Base-by-base conservation (phyloP, 1,140 invertebrate species). In the Thaumetopoea pityocampa region DNA sequence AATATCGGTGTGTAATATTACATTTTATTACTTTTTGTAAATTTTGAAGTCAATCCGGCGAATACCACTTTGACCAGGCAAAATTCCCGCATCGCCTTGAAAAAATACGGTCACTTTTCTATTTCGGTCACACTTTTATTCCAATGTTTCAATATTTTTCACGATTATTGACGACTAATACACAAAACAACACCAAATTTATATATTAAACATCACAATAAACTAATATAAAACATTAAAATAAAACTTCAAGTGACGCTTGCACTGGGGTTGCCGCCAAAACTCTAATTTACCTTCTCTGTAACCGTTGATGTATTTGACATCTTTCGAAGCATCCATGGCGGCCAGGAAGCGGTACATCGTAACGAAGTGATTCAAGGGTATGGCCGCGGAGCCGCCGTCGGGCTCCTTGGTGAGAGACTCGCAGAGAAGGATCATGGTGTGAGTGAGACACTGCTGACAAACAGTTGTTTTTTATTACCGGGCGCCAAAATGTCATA, bases 361-460 rank as follows among this genome's bases (percentile, higher is more conserved):
- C 17, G 86, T 80, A 15, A 90, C 69, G 68, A 94, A 94, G 12
- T 88, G 86, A 37, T 87, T 81, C 19, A 90, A 84, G 0, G 90
- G 87, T 34, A 96, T 92, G 51, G 90, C 89, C 1, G 92, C 89
- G 2, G 90, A 90, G 1, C 92, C 93, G 20, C 94, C 94, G 53
- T 94, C 92, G 1, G 93, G 91, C 67, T 96, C 93, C 45, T 91
- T 88, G 9, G 94, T 95, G 41, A 95, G 74, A 17, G 94, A 86
- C 77, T 95, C 93, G 74, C 94, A 96, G 23, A 95, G 82, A 15
- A 91, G 86, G 34, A 92, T 90, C 92, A 96, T 93, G 10, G 93
- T 93, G 65, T 91, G 88, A 3, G 89, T 90, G 12, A 95, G 84
- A 60, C 88, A 91, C 92, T 94, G 56, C 7, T 66, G 80, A 29